These are phyloP conservation scores for Redunca redunca DNA, from an alignment of 2,113 vertebrate species.

Conservation along the genomic window DNA sequence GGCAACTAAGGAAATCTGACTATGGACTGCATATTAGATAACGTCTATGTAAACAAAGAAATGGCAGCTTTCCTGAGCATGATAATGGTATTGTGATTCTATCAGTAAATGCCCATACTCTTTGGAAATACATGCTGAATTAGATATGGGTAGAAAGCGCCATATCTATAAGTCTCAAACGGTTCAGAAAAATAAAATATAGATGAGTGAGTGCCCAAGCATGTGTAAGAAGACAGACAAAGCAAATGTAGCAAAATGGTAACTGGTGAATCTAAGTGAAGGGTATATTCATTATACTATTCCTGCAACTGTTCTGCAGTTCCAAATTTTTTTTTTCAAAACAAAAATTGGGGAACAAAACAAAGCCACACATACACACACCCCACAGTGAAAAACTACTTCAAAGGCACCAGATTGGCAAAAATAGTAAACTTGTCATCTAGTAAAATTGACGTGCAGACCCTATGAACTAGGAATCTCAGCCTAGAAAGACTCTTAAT, in stretches of 20 bases:
- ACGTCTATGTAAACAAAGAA: not conserved
- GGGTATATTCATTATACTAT: not conserved
- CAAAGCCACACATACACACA: not conserved
- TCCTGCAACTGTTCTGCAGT: not conserved
- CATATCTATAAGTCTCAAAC: not conserved
- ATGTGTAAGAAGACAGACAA: not conserved
- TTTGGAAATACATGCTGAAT: slow-evolving; percentile 7
- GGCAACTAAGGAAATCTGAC: not conserved
- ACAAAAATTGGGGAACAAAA: not conserved
- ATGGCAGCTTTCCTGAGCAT: not conserved
- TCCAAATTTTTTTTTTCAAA: not conserved
- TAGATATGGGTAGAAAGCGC: not conserved
- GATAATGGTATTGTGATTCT: not conserved
- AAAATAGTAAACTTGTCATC: not conserved
- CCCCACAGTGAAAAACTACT: not conserved
- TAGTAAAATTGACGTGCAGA: slow-evolving; percentile 36
- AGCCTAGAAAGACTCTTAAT: not conserved
- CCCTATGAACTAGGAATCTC: not conserved
- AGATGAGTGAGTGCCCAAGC: not conserved
- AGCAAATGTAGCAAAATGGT: not conserved
- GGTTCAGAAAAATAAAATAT: slow-evolving; percentile 12
- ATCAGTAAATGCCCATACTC: not conserved
- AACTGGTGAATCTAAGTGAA: not conserved
- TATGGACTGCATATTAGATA: not conserved
- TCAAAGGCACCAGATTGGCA: not conserved